Evolutionary conservation across 92 coral and sea anemone genomes (phyloP), one percentile per base, ranked within the genome.

Genomic region (Porites divaricata): DNA sequence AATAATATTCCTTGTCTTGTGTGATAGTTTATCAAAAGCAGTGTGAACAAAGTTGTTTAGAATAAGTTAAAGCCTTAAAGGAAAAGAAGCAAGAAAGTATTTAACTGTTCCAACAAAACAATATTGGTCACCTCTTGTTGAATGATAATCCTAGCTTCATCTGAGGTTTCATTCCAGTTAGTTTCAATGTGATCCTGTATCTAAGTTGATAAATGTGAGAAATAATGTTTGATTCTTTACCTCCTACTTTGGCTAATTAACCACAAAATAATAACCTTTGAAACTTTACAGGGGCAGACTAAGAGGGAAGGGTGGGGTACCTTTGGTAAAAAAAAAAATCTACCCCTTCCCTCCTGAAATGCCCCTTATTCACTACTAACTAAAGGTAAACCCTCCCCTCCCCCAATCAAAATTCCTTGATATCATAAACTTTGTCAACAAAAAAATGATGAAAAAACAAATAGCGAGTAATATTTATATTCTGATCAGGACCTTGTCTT

Each of bases 111-210:
- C 4, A 4, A 35, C 14, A 25, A 22, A 81, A 35, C 10, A 20
- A 57, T 35, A 14, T 1, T 20, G 26, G 52, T 52, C 70, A 93
- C 98, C 93, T 91, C 86, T 54, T 87, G 57, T 63, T 94, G 98
- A 79, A 94, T 89, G 12, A 91, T 71, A 45, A 89, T 91, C 76
- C 98, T 89, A 59, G 87, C 80, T 74, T 84, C 90, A 72, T 94
- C 98, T 1, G 85, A 70, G 8, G 98, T 94, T 53, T 84, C 68
- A 74, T 94, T 91, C 98, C 98, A 94, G 88, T 86, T 91, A 6
- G 61, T 20, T 15, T 70, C 77, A 28, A 94, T 78, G n/a, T 88
- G 88, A 9, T 83, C 89, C 26, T 79, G 71, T 20, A 93, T 81
- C 97, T 93, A 19, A 19, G 5, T 16, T 14, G 65, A 12, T 2